Percentiles rank a stretch among this genome's conserved stretches.
Evolutionary conservation across 2,113 vertebrate species (phyloP).

Genomic region (Microtus ochrogaster): DNA sequence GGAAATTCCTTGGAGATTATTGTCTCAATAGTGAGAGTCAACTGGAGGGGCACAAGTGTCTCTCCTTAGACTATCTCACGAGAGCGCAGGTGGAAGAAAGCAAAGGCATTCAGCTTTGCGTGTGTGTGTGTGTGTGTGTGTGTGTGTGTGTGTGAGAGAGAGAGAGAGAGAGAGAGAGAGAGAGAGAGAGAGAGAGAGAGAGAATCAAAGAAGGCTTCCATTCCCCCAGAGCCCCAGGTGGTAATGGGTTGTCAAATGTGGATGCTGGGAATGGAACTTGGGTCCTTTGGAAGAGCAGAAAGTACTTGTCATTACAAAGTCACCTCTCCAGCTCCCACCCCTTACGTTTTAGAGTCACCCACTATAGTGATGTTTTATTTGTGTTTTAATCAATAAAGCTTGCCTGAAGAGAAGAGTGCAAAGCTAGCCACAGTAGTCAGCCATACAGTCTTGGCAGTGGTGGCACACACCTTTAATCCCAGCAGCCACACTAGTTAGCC

Average conservation of each 20-base stretch:
- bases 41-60: no score
- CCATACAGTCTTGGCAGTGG: no score
- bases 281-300: neutral
- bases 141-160: neutral
- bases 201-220: neutral
- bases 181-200: neutral
- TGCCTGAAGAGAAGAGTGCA: no score
- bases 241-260: neutral
- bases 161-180: neutral
- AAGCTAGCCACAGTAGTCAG: no score
- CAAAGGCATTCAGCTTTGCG: neutral
- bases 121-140: neutral
- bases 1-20: neutral
- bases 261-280: neutral
- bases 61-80: neutral
- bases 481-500: no score
- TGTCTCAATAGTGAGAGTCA: neutral
- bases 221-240: neutral
- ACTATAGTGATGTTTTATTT: no score
- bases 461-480: no score
- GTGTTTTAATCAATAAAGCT: no score
- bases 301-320: neutral
- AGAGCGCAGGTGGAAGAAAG: neutral
- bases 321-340: neutral
- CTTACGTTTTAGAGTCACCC: neutral